Evolutionary conservation across 2,797 vertebrate genomes (phyloP).

Genomic region (Heliangelus exortis): DNA sequence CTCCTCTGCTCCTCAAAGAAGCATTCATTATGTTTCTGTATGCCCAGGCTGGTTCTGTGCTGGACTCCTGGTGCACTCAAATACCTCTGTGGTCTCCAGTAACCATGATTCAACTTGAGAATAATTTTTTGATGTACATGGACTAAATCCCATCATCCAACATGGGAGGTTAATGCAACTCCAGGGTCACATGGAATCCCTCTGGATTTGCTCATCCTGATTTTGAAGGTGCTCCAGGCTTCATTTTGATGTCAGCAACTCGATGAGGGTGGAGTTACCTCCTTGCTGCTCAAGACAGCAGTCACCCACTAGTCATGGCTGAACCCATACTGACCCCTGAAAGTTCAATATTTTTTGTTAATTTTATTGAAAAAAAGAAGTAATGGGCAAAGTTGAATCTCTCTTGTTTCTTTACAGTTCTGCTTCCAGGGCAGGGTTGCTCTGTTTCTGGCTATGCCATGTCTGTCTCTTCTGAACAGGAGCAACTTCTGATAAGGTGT

Average conservation of each 20-base stretch:
- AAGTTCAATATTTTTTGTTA: not conserved
- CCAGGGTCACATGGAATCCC: not conserved
- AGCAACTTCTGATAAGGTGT: not conserved
- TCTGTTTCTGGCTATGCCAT: not conserved
- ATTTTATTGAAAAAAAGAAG: not conserved
- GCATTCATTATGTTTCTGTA: fast-evolving
- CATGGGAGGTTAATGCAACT: not conserved
- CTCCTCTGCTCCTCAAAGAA: not conserved
- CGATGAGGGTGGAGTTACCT: fast-evolving
- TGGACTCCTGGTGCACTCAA: not conserved
- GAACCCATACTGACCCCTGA: not conserved
- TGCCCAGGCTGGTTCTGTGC: not conserved
- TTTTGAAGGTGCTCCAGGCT: conserved; percentile 1
- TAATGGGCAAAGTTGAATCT: not conserved
- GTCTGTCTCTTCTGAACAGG: not conserved
- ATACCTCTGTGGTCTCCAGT: not conserved
- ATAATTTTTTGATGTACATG: not conserved
- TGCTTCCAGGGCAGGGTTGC: not conserved
- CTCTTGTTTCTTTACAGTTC: not conserved
- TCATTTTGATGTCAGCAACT: not conserved
- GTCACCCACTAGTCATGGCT: not conserved
- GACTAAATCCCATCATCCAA: not conserved
- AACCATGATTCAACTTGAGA: not conserved
- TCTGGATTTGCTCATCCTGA: not conserved
- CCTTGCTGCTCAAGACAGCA: not conserved